Evolutionary conservation across 1,140 invertebrate species (phyloP), one percentile per base, ranked within the genome.

Genomic region (Drosophila ananassae): DNA sequence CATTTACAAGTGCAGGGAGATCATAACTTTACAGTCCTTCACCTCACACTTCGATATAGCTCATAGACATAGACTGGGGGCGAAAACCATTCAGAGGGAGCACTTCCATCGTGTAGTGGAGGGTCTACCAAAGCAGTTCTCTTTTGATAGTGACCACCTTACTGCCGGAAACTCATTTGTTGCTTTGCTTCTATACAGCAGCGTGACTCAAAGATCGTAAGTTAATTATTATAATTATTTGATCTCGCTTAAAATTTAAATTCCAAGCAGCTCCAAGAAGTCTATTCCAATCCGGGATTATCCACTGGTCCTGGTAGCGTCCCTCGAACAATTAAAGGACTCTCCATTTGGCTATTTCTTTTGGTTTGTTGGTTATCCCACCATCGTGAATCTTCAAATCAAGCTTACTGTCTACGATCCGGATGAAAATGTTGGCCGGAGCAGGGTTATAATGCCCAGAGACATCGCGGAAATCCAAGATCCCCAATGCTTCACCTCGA

Each of bases 381-480:
- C n/a, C 4, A 10, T 2, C 2, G 3, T 21, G 1, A 32, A 24
- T 6, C 37, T 62, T 24, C 12, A 24, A 2, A 8, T 9, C 28
- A 46, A 63, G 22, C 60, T 46, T 9, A 55, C 52, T 12, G 39
- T 63, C 3, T 47, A 10, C n/a, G 30, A 63, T 34, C 39, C 52
- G 9, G 17, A 17, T 2, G 52, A 47, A 12, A 5, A 12, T 2
- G 2, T 39, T 4, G 58, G 47, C n/a, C 13, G 17, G 1, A 41
- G n/a, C 4, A n/a, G 2, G 21, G 21, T 47, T 2, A 56, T 34
- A 47, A n/a, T 10, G 2, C 21, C 39, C 9, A 25, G 28, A 25
- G 21, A 25, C 10, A 13, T 55, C 24, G 12, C 24, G 1, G 13
- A 30, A 8, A 2, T 2, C 3, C 53, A 56, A 25, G 22, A 63